phyloP scores from a whole-genome alignment of 2,888 invertebrate genomes.

The Thelaira solivaga region DNA sequence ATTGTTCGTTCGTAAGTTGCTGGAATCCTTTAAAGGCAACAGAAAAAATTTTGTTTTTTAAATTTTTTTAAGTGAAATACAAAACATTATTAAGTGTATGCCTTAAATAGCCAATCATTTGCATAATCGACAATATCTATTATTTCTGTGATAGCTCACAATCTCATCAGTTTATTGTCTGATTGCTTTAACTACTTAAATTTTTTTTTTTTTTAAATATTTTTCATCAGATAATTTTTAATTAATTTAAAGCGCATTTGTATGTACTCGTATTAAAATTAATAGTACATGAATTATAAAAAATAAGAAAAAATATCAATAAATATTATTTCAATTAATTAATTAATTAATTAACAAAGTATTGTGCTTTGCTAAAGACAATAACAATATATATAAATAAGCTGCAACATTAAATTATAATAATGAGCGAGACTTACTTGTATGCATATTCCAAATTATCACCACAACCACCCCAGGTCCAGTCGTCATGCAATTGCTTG shows the following conservation, averaged over 20 bases:
- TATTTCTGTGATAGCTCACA: not conserved
- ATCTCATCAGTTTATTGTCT: constrained; percentile 8
- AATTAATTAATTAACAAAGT: constrained; percentile 41
- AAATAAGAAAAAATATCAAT: not conserved
- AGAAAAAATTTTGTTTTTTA: no score
- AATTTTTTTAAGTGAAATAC: no score
- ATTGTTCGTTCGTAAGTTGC: no score
- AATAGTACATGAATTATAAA: not conserved
- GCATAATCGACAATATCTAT: not conserved
- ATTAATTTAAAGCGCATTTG: constrained; percentile 43
- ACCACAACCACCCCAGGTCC: constrained; percentile 99
- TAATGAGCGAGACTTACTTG: constrained; percentile 88
- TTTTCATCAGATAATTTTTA: constrained; percentile 24
- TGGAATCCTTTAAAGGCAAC: no score
- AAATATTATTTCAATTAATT: constrained; percentile 42
- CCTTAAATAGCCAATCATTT: not conserved
- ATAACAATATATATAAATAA: not conserved
- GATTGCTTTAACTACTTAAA: not conserved
- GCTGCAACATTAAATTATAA: constrained; percentile 5
- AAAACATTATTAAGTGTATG: no score
- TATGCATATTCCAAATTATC: constrained; percentile 98
- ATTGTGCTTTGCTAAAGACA: constrained; percentile 22
- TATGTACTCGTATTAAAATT: constrained; percentile 7
- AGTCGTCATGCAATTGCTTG: constrained; percentile 89
- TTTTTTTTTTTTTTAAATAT: not conserved